Evolutionary conservation across 2,797 vertebrate species (phyloP), one percentile per base, ranked within the genome.

Genomic region (Sorex maritimensis): DNA sequence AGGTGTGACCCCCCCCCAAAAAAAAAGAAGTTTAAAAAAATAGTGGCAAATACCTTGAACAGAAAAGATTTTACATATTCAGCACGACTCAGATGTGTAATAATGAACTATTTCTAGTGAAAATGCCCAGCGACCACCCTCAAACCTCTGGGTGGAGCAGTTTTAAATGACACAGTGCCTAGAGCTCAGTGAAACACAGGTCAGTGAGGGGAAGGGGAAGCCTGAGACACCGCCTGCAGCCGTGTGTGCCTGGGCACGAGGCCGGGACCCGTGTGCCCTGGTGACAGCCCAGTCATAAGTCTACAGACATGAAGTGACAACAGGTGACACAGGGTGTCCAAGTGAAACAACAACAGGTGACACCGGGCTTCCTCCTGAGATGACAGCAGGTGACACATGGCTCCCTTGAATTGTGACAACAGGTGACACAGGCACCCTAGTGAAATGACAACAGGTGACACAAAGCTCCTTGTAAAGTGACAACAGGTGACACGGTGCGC

Each of bases 231-330:
- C 10, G 67, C 24, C 63, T 19, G 12, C 46, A 49, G 34, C 34
- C 46, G 46, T 49, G 46, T 49, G 46, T 49, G 46, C 46, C 46
- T 7, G 24, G 67, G 67, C 28, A 23, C 30, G 5, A 61, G 8
- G 67, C 67, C 0, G 2, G 46, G 38, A 6, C 24, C 80, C 41
- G 8, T 38, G 34, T 10, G 28, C 12, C 0, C 4, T 1, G 6
- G 38, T 30, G 1, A 63, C 4, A 8, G 38, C 17, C 10, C 30
- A 81, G 68, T 41, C 63, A 24, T 13, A 9, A 41, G 46, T 55
- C 67, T 0, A 21, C 6, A 44, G 61, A 87, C 4, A 0, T 8
- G 73, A 75, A 72, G 38, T 46, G 44, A 72, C 73, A 75, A 28
- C 73, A 49, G 41, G 24, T 75, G 73, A 13, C 24, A 10, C 17